Base-by-base conservation (phyloP, 2,888 invertebrate genomes). In the Latrodectus elegans region DNA sequence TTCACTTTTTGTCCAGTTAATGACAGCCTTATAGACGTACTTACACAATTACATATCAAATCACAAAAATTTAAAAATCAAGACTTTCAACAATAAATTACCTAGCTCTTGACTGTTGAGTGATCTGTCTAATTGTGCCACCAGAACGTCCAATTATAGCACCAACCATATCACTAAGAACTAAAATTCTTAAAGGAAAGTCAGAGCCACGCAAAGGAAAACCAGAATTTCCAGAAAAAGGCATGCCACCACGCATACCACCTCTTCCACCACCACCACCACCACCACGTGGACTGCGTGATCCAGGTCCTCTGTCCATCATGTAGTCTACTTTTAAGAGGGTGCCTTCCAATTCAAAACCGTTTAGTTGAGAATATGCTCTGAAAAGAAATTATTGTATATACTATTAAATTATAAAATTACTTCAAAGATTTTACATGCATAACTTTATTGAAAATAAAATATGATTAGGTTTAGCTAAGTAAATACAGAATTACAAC, bases 111-210 rank as follows among this genome's bases (percentile, higher is more conserved):
- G 93, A 90, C 88, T 93, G 92, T 90, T 98, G 97, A 89, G 99
- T 99, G 91, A 99, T 99, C 92, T 97, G 96, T 91, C 98, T 95
- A 92, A 99, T 99, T 91, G 99, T 99, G 92, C 96, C 96, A 90
- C 99, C 99, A 92, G 97, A 97, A 90, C 98, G 95, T 81, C 99
- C 99, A 92, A 99, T 99, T 91, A 99, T 98, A 91, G 99, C 99
- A 89, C 99, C 99, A 89, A 98, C 95, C 97, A 98, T 98, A 92
- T 99, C 99, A 92, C 97, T 97, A 92, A 97, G 97, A 89, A 99
- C 98, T 90, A 99, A 94, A 92, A 99, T 96, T 90, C 93, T 84
- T 12, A 89, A 65, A n/a, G 89, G 89, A 68, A 89, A 89, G 70
- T 89, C 89, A 22, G 89, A 85, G 12, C 88, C 81, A 51, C 89